These are phyloP conservation scores for Aphyosemion australe DNA, from an alignment of 2,113 vertebrate genomes.

Conservation along the genomic window DNA sequence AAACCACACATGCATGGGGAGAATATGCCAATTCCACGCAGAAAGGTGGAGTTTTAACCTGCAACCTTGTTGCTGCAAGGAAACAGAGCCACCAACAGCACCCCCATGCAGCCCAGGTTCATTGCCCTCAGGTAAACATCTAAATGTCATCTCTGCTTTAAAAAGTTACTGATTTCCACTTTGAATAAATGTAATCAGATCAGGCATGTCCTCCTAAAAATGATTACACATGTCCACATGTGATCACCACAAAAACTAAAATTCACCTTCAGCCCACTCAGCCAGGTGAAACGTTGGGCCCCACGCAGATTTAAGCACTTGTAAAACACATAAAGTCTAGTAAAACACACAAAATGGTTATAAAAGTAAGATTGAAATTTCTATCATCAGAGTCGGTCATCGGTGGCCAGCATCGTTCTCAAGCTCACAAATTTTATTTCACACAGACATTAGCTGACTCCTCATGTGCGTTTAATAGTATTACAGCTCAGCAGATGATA, in stretches of 20 bases:
- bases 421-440: conserved; percentile 4
- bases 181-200: too few relatives aligned
- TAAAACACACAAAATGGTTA: conserved; percentile 6
- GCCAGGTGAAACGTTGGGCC: background rate
- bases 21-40: too few relatives aligned
- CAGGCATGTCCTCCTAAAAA: too few relatives aligned
- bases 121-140: too few relatives aligned
- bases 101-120: too few relatives aligned
- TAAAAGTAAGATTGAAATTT: background rate
- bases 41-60: too few relatives aligned
- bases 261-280: background rate
- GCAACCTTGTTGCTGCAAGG: too few relatives aligned
- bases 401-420: conserved; percentile 1
- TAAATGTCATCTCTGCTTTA: too few relatives aligned
- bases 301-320: background rate
- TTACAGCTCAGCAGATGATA: background rate
- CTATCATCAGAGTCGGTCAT: conserved; percentile 5
- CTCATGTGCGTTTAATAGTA: conserved; percentile 8
- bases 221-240: too few relatives aligned
- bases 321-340: background rate
- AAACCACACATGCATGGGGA: too few relatives aligned
- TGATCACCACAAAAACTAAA: background rate
- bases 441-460: background rate
- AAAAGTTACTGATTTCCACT: too few relatives aligned
- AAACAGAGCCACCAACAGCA: too few relatives aligned